Evolutionary conservation across 2,888 invertebrate species (phyloP).

Genomic region (Laspeyria flexula): DNA sequence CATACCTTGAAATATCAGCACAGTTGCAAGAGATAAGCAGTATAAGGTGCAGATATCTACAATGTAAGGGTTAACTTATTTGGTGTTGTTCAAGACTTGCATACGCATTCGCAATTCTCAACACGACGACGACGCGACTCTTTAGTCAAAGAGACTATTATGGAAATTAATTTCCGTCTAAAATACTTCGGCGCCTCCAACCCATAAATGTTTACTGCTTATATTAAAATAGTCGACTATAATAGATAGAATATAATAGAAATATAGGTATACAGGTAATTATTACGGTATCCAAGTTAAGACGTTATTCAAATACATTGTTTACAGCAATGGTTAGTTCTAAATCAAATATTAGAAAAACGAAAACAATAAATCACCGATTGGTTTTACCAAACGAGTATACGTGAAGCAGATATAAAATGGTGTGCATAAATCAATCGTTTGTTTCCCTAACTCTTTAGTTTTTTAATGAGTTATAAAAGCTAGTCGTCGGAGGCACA

Average conservation of each 20-base stretch:
- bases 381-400: slow-evolving; percentile 34
- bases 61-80: slow-evolving; percentile 44
- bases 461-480: slow-evolving; percentile 57
- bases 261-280: slow-evolving; percentile 25
- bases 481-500: slow-evolving; percentile 40
- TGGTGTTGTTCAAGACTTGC: slow-evolving; percentile 38
- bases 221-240: slow-evolving; percentile 36
- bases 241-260: slow-evolving; percentile 34
- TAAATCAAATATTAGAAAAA: slow-evolving; percentile 32
- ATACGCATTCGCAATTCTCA: slow-evolving; percentile 39
- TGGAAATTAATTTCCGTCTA: slow-evolving; percentile 54
- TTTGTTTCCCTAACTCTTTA: slow-evolving; percentile 64
- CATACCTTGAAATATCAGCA: slow-evolving; percentile 36
- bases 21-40: slow-evolving; percentile 38
- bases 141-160: slow-evolving; percentile 46
- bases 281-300: slow-evolving; percentile 20
- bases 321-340: slow-evolving; percentile 11
- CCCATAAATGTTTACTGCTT: slow-evolving; percentile 31
- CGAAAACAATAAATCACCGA: slow-evolving; percentile 36
- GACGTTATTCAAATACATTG: slow-evolving; percentile 17
- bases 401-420: slow-evolving; percentile 38
- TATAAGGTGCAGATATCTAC: slow-evolving; percentile 36
- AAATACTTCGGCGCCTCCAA: slow-evolving; percentile 43
- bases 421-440: slow-evolving; percentile 59
- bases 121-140: slow-evolving; percentile 39